Conservation (phyloP, 2,797 vertebrate species). For the Balearica regulorum region DNA sequence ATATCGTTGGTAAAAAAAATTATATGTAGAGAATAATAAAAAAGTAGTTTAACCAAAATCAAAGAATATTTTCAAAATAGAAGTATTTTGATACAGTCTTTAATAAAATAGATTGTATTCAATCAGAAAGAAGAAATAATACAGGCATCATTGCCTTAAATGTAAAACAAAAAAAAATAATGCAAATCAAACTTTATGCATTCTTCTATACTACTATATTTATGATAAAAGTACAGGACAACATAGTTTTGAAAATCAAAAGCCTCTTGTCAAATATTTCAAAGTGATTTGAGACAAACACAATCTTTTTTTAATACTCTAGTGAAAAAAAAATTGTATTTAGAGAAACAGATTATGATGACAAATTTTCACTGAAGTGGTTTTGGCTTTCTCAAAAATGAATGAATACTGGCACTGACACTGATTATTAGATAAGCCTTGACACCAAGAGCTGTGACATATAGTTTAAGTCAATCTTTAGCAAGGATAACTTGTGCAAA, state of each 20-base stretch:
- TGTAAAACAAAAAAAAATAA: neutral
- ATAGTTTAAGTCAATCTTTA: neutral
- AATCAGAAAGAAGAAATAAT: neutral
- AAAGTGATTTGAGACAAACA: neutral
- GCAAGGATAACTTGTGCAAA: neutral
- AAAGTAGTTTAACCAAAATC: neutral
- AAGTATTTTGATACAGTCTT: neutral
- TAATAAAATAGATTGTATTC: neutral
- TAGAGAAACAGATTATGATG: neutral
- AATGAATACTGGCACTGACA: neutral
- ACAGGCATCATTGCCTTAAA: neutral
- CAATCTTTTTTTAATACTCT: neutral
- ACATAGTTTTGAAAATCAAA: neutral
- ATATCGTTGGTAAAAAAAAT: neutral
- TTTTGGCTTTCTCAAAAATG: neutral
- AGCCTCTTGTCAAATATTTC: neutral
- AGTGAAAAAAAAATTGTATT: neutral
- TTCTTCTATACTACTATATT: neutral
- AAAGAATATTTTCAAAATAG: neutral
- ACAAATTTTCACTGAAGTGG: neutral
- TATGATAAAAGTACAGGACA: neutral
- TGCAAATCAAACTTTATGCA: neutral
- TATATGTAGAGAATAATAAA: neutral
- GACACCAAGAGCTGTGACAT: neutral
- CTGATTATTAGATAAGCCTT: neutral